Evolutionary conservation across 2,113 vertebrate genomes (phyloP), one percentile per base, ranked within the genome.

Genomic region (Upupa epops): DNA sequence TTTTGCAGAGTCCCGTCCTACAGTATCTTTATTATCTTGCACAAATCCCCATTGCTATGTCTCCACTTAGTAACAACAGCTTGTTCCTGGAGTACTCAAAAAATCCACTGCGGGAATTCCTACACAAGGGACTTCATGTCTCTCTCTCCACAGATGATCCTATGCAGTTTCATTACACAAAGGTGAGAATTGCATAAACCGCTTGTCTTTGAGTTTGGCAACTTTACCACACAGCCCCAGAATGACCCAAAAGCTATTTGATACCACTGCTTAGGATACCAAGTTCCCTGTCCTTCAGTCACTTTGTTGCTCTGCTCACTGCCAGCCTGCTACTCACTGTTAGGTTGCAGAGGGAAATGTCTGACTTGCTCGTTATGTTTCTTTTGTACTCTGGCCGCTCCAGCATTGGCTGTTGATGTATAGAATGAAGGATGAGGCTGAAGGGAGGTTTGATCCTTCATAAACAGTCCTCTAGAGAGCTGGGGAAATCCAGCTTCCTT

Each of bases 121-220:
- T 99, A 24, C 99, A 99, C 49, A 99, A 99, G 85, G 99, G 99
- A n/a, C 97, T 99, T 59, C 98, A 98, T 4, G 97, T 99, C 54
- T 99, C 99, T 7, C 98, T 99, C 83, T 99, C 99, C 84, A 99
- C 99, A 0, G 99, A 99, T 12, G 99, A 99, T 80, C 99, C 99
- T 49, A 98, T 99, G 99, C 99, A 99, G 97, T 99, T 99, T 93
- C 99, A 99, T 93, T 99, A 99, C 92, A 99, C 99, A 34, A 99
- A 99, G 98, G 99, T 99, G 96, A 94, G 97, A 71, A 31, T 0
- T 25, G 13, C 14, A 48, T 15, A 66, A 73, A 74, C 10, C 66
- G 31, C 37, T 37, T 9, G 7, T 5, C 49, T 68, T 63, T 64
- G 28, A 70, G 58, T 75, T 61, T 76, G 51, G 58, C 37, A 91